These are phyloP conservation scores for Tachysurus vachellii DNA, from an alignment of 2,113 vertebrate genomes.

Conservation along the genomic window DNA sequence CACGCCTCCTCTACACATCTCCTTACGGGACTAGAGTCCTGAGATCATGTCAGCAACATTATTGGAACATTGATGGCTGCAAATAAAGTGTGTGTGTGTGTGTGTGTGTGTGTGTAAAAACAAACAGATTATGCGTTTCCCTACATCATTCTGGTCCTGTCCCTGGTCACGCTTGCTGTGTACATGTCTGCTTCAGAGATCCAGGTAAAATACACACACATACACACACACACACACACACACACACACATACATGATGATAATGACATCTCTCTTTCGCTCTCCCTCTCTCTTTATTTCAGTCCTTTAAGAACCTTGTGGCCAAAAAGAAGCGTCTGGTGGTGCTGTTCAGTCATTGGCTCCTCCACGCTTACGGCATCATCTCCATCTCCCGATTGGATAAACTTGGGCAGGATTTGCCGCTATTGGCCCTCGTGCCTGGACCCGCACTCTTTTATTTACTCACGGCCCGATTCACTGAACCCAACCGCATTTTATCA, in stretches of 20 bases:
- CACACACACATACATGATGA: background rate
- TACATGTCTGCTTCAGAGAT: constrained; percentile 99
- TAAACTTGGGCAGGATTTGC: constrained; percentile 88
- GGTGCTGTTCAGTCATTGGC: constrained; percentile 96
- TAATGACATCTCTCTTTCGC: background rate
- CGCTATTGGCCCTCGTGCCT: constrained; percentile 88
- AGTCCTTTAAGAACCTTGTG: constrained; percentile 92
- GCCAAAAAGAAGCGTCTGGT: constrained; percentile 94
- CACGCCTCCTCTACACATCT: background rate
- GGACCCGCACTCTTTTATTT: constrained; percentile 94
- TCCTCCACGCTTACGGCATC: constrained; percentile 96
- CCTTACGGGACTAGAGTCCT: background rate
- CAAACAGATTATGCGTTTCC: constrained; percentile 94
- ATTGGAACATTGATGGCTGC: no score
- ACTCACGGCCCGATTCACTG: constrained; percentile 90
- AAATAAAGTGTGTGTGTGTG: background rate
- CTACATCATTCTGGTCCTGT: constrained; percentile 93
- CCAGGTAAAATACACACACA: constrained; percentile 76
- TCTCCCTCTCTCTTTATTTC: constrained; percentile 22
- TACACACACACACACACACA: background rate
- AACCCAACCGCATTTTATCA: constrained; percentile 90
- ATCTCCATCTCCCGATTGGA: constrained; percentile 95
- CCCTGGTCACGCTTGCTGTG: constrained; percentile 91
- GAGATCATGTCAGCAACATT: background rate
- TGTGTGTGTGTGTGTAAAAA: constrained; percentile 16